Conservation (phyloP, 2,888 invertebrate species). For the Thymelicus lineola region DNA sequence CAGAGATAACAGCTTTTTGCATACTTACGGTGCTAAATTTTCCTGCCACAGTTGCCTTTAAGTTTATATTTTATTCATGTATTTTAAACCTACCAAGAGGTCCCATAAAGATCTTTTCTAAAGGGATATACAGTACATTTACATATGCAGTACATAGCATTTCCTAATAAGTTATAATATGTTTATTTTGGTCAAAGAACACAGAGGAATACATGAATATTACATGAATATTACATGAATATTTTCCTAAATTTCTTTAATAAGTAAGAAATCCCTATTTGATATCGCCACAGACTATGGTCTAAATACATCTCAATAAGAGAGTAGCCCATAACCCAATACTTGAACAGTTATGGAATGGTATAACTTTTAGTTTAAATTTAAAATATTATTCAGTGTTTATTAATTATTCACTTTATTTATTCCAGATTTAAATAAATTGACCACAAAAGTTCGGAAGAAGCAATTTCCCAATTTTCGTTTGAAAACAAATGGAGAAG, state of each 20-base stretch:
- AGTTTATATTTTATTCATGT: neutral
- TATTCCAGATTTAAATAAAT: conserved; percentile 25
- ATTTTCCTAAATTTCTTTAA: no score
- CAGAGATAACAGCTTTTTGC: conserved; percentile 20
- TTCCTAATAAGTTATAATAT: no score
- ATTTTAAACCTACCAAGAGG: neutral
- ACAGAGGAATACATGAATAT: no score
- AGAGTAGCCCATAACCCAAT: no score
- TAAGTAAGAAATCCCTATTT: no score
- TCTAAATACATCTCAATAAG: no score
- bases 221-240: no score
- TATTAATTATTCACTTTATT: neutral
- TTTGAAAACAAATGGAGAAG: conserved; percentile 87
- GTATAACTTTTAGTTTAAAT: neutral
- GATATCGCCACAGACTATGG: no score
- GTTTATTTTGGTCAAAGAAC: no score
- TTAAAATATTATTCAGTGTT: neutral
- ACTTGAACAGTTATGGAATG: neutral
- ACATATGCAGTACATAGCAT: no score
- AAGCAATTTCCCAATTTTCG: conserved; percentile 85
- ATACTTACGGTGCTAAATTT: conserved; percentile 5
- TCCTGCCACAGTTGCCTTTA: neutral
- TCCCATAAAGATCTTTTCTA: neutral
- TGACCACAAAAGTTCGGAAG: conserved; percentile 45
- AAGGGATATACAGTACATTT: no score